Base-by-base conservation (phyloP, 1,140 invertebrate genomes). In the Polypedilum pembai region DNA sequence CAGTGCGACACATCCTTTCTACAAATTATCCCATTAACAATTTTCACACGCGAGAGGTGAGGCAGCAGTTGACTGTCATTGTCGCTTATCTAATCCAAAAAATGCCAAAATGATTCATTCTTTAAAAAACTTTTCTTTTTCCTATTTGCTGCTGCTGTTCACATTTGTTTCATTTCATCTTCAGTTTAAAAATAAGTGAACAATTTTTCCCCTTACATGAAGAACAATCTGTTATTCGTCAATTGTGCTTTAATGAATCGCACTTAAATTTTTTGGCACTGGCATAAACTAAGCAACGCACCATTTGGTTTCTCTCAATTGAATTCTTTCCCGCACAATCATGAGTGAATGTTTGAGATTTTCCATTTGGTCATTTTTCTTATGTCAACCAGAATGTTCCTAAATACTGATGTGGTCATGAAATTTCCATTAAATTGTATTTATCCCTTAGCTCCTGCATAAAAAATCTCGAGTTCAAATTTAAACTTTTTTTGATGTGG, bases 401-500 rank as follows among this genome's bases (percentile, higher is more conserved):
- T 17, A 56, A 69, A 20, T 69, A 4, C 45, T 56, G 45, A 33
- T 69, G 65, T 69, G 17, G 65, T 69, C 4, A 69, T 69, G 65
- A 69, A 69, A 69, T 20, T 7, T 69, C 65, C 65, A 69, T 69
- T 21, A 69, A 69, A 18, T 20, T 18, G 15, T 21, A 5, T 69
- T 69, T 18, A n/a, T 56, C 45, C 12, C 45, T 12, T 56, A 56
- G 15, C n/a, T 10, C 41, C 41, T 10, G 41, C 41, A 45, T n/a
- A n/a, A n/a, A 56, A 56, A 56, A n/a, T 20, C 15, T 7, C 63
- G 10, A 20, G 65, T 8, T 33, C 1, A 10, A 69, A 18, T 69
- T 69, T 69, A 69, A 69, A 69, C 45, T 18, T 8, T 69, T 69
- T 69, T 69, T 69, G 65, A 69, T 69, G 65, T 69, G 65, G 65